Evolutionary conservation across 2,888 invertebrate species (phyloP).

Genomic region (Noctua janthina): DNA sequence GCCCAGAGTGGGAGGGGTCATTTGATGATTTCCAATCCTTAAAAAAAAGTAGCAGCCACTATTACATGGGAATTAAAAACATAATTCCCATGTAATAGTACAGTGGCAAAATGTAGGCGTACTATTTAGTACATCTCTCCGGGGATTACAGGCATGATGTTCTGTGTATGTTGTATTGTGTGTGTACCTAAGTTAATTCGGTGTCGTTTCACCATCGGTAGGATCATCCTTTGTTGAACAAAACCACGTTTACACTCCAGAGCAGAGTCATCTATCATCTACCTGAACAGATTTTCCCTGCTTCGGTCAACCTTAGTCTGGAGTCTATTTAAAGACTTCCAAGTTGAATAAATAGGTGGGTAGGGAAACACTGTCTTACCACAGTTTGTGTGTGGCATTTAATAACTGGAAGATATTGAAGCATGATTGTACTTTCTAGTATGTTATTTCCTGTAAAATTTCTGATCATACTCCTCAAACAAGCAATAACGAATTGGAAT

Average conservation of each 20-base stretch:
- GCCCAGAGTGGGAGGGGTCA: too few relatives aligned
- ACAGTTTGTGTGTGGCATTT: background rate
- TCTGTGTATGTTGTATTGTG: background rate
- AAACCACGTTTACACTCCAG: background rate
- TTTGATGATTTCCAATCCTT: too few relatives aligned
- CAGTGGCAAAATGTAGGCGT: background rate
- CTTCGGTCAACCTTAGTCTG: background rate
- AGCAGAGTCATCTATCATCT: background rate
- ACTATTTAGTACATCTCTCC: background rate
- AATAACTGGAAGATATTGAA: background rate
- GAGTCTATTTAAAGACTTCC: too few relatives aligned
- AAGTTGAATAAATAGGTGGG: background rate
- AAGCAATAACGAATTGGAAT: too few relatives aligned
- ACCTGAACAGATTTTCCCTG: background rate
- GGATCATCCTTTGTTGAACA: background rate
- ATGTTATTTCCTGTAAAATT: too few relatives aligned
- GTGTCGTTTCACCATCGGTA: background rate
- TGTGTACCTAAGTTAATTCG: background rate
- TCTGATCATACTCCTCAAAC: too few relatives aligned
- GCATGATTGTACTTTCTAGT: too few relatives aligned
- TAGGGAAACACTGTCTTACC: background rate
- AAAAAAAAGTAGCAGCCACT: too few relatives aligned
- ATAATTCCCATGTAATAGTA: too few relatives aligned
- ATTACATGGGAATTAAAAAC: background rate
- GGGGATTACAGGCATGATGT: background rate